Conservation (phyloP, 2,888 invertebrate species). For the Eremobia ochroleuca region DNA sequence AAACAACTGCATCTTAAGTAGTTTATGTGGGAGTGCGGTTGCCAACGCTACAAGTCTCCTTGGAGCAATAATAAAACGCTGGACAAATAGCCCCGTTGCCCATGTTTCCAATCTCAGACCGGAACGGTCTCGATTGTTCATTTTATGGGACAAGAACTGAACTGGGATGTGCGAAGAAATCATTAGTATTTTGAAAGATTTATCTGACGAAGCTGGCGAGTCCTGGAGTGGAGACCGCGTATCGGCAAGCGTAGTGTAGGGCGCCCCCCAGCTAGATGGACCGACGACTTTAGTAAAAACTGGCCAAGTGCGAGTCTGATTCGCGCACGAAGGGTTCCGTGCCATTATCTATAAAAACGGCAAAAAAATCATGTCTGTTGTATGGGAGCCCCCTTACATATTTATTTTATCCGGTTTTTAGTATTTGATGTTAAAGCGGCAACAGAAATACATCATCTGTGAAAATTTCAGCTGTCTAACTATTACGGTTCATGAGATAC, state of each 20-base stretch:
- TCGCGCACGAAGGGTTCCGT: too few species aligned
- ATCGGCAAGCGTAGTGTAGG: neutral
- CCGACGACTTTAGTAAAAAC: neutral
- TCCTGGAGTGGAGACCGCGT: neutral
- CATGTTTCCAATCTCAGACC: constrained; percentile 46
- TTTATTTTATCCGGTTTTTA: too few species aligned
- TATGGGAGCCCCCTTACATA: too few species aligned
- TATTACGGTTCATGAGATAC: too few species aligned
- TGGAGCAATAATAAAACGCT: constrained; percentile 62
- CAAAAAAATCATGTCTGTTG: too few species aligned
- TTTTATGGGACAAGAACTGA: constrained; percentile 51
- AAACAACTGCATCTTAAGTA: constrained; percentile 30
- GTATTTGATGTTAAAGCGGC: too few species aligned
- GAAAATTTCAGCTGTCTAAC: too few species aligned
- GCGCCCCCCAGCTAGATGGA: neutral
- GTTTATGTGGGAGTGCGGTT: constrained; percentile 61
- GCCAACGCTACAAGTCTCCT: constrained; percentile 51
- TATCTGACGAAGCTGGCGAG: neutral
- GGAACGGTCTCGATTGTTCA: constrained; percentile 50
- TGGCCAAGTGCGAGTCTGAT: too few species aligned
- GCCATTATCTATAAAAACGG: too few species aligned
- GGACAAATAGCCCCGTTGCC: constrained; percentile 57
- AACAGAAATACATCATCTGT: too few species aligned
- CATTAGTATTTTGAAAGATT: constrained; percentile 47
- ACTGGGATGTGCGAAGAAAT: constrained; percentile 35